Base-by-base conservation (phyloP, 1,140 invertebrate species). In the Aphidius ervi region DNA sequence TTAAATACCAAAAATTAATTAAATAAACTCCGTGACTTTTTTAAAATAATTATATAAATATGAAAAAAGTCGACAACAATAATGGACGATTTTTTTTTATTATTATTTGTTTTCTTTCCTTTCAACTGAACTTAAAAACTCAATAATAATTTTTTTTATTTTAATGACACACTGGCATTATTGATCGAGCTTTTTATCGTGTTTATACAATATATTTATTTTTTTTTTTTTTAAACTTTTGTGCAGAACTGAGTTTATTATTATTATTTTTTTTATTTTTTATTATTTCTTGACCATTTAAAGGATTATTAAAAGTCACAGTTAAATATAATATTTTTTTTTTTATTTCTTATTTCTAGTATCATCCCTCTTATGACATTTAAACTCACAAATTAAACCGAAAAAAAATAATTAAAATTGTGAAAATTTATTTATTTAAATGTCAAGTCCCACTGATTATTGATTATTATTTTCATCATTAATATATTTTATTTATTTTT, bases 221-320 rank as follows among this genome's bases (percentile, higher is more conserved):
- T 31, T 31, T 31, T 31, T 31, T 31, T 31, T 31, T 61, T 50
- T 62, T 62, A 46, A 16, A 37, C 39, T 48, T 73, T 73, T 78
- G 76, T 77, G 75, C 74, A 77, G 75, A 77, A 75, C 69, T 77
- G 62, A 58, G 53, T 58, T 47, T 67, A 65, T 66, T 68, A 67
- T 7, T 45, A 47, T 9, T 46, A 41, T 50, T 50, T 42, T 58
- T 10, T 9, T 46, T 31, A 48, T 54, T 20, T 46, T 52, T 58
- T 64, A 70, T 73, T 68, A 71, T 52, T 68, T 59, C 31, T 46
- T n/a, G 64, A 31, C 46, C 42, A 46, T 47, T 61, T 56, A 41
- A 40, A 48, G 68, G 62, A 63, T 65, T 76, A 74, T 74, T 77
- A 76, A 74, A 76, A 71, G 69, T 76, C 75, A 76, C 71, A 75